phyloP scores from a whole-genome alignment of 2,888 invertebrate genomes.

The Glyphotaelius pellucidus region DNA sequence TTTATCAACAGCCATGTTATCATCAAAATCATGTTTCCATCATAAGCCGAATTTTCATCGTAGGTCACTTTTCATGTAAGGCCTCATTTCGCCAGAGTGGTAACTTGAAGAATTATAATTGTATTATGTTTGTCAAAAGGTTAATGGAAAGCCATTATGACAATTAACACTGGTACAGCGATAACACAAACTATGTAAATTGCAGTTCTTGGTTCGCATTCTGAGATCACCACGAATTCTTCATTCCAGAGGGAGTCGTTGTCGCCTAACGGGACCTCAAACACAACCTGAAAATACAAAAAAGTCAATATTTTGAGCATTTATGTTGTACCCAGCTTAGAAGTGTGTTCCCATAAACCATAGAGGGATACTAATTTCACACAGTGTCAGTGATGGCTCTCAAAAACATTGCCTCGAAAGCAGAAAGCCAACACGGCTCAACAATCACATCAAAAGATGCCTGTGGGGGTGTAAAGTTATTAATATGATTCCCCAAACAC shows the following conservation, averaged over 20 bases:
- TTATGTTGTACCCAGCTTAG: background rate
- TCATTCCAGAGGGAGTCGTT: slow-evolving; percentile 86
- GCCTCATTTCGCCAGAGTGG: too few species aligned
- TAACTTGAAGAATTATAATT: background rate
- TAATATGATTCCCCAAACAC: too few species aligned
- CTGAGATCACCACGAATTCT: slow-evolving; percentile 84
- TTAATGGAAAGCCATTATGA: slow-evolving; percentile 85
- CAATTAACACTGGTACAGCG: slow-evolving; percentile 83
- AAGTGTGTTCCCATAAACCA: too few species aligned
- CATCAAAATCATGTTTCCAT: background rate
- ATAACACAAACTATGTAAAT: slow-evolving; percentile 83
- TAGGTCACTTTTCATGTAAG: too few species aligned
- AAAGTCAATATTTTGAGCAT: background rate
- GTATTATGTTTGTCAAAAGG: background rate
- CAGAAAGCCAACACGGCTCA: too few species aligned
- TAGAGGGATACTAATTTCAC: too few species aligned
- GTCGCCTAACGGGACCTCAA: slow-evolving; percentile 81
- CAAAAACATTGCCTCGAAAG: too few species aligned
- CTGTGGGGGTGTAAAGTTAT: too few species aligned
- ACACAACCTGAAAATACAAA: slow-evolving; percentile 75
- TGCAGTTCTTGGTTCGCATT: slow-evolving; percentile 85
- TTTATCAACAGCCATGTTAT: background rate
- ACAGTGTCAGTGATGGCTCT: too few species aligned
- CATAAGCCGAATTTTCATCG: background rate
- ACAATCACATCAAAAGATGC: too few species aligned